These are phyloP conservation scores for Hippoglossus stenolepis DNA, from an alignment of 2,113 vertebrate genomes.

Conservation along the genomic window DNA sequence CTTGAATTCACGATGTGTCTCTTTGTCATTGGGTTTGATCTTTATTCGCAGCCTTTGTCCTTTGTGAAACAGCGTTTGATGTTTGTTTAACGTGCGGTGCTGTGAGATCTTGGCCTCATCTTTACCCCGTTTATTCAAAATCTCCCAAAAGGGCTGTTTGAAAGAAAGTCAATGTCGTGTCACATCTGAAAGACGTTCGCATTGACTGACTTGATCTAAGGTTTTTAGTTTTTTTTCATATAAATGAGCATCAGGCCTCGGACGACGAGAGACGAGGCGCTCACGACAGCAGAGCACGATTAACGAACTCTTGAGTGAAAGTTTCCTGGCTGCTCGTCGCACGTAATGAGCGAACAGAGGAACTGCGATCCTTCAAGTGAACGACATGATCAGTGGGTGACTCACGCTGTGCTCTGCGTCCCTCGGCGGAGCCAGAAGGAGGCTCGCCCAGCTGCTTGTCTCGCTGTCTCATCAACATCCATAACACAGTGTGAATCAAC, in stretches of 20 bases:
- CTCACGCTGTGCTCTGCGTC: slow-evolving; percentile 34
- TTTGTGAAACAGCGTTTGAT: slow-evolving; percentile 36
- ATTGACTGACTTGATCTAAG: slow-evolving; percentile 17
- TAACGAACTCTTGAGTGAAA: slow-evolving; percentile 42
- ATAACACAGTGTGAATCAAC: slow-evolving; percentile 19
- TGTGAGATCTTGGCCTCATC: not conserved
- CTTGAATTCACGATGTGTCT: slow-evolving; percentile 26
- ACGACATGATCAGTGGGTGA: slow-evolving; percentile 42
- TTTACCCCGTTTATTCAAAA: slow-evolving; percentile 27
- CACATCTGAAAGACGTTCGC: slow-evolving; percentile 17
- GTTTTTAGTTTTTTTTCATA: slow-evolving; percentile 10
- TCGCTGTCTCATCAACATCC: slow-evolving; percentile 32
- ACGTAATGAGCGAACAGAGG: slow-evolving; percentile 46
- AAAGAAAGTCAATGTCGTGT: slow-evolving; percentile 22
- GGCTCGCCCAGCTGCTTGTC: slow-evolving; percentile 35
- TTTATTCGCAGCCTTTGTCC: slow-evolving; percentile 36
- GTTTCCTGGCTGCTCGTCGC: slow-evolving; percentile 52
- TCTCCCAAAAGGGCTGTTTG: not conserved
- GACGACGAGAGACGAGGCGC: not conserved
- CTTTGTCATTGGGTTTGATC: slow-evolving; percentile 42
- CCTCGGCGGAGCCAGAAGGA: slow-evolving; percentile 31
- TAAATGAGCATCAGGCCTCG: slow-evolving; percentile 42
- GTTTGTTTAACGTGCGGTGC: not conserved
- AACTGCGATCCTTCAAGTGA: slow-evolving; percentile 47
- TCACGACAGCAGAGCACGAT: slow-evolving; percentile 20